Conservation (phyloP, 2,113 vertebrate species). For the Spea bombifrons region DNA sequence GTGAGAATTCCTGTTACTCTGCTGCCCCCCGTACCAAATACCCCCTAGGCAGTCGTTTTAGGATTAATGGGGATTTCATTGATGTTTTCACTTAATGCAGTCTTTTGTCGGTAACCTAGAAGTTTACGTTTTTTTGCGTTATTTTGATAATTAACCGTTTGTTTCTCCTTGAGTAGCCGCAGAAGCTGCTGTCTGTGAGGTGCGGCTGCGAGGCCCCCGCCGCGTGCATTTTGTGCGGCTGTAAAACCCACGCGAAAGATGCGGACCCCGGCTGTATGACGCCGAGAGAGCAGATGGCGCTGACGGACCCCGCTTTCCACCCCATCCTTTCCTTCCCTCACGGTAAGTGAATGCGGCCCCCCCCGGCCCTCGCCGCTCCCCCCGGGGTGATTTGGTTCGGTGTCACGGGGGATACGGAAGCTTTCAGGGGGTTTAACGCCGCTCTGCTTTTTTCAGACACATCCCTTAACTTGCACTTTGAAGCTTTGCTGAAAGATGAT, state of each 20-base stretch:
- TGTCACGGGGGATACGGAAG: no score
- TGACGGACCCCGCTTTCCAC: slow-evolving; percentile 56
- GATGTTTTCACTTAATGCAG: background rate
- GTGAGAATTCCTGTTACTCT: fast-evolving
- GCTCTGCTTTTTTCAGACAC: slow-evolving; percentile 50
- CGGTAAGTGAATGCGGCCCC: slow-evolving; percentile 43
- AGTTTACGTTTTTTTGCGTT: background rate
- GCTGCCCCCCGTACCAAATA: no score
- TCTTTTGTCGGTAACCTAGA: background rate
- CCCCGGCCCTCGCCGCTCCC: no score
- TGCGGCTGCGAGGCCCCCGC: slow-evolving; percentile 56
- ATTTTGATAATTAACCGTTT: background rate
- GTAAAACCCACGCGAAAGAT: slow-evolving; percentile 38
- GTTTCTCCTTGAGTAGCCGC: slow-evolving; percentile 20
- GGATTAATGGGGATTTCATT: no score
- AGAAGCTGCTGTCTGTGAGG: slow-evolving; percentile 51
- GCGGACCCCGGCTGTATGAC: slow-evolving; percentile 29
- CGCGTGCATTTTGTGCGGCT: slow-evolving; percentile 56
- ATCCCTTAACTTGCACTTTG: slow-evolving; percentile 53
- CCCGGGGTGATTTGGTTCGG: no score
- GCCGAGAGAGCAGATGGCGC: slow-evolving; percentile 41
- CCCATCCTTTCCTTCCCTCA: slow-evolving; percentile 57
- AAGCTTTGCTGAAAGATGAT: slow-evolving; percentile 54
- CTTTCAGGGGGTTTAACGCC: background rate
- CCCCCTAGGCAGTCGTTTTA: no score